phyloP scores from a whole-genome alignment of 2,888 invertebrate genomes.

The Parelbella ahira region DNA sequence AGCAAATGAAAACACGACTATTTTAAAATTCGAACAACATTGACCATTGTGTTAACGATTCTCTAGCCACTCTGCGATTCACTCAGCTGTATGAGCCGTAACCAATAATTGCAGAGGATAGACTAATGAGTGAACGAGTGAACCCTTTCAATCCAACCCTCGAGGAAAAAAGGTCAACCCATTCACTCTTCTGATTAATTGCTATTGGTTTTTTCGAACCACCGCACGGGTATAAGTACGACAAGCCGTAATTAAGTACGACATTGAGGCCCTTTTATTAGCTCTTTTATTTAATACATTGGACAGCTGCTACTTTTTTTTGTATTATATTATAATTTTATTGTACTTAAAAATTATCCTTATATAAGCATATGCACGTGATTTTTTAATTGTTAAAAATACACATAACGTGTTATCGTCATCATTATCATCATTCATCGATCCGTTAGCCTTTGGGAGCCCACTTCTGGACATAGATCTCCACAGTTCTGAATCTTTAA shows the following conservation, averaged over 20 bases:
- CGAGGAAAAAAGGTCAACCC: constrained; percentile 67
- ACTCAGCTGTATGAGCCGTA: constrained; percentile 27
- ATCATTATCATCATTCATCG: no score
- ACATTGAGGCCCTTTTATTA: constrained; percentile 23
- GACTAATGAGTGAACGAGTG: constrained; percentile 57
- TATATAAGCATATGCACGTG: no score
- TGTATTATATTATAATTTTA: no score
- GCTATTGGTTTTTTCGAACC: constrained; percentile 29
- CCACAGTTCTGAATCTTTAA: no score
- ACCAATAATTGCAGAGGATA: constrained; percentile 41
- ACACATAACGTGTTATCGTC: no score
- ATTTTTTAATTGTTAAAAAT: no score
- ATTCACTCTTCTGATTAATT: constrained; percentile 67
- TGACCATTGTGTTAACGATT: constrained; percentile 1
- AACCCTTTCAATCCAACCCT: constrained; percentile 64
- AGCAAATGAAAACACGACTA: no score
- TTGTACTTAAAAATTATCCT: not conserved
- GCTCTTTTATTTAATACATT: no score
- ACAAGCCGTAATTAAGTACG: constrained; percentile 22
- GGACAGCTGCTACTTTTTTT: no score
- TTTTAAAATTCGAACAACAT: no score
- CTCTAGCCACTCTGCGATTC: constrained; percentile 12
- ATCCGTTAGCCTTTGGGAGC: no score
- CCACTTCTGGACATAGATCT: no score
- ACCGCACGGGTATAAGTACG: constrained; percentile 18